Evolutionary conservation across 1,140 invertebrate genomes (phyloP).

Genomic region (Solenopsis fugax): DNA sequence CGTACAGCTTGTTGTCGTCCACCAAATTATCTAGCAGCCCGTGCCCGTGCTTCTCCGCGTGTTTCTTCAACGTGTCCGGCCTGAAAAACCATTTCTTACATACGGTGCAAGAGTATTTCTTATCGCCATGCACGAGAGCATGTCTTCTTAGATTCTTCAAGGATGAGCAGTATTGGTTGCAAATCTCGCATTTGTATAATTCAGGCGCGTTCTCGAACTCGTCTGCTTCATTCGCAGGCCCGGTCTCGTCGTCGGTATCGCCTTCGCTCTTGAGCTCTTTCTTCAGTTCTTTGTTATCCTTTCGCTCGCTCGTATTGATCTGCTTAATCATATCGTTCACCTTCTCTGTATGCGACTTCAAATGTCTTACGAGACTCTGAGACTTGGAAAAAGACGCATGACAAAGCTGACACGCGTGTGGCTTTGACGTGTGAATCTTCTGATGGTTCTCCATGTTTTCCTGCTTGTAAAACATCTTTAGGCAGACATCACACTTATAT

Average conservation of each 20-base stretch:
- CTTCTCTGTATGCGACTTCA: constrained; percentile 80
- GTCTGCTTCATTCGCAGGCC: constrained; percentile 73
- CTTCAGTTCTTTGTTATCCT: constrained; percentile 65
- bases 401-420: constrained; percentile 81
- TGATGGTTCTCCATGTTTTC: constrained; percentile 83
- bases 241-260: constrained; percentile 79
- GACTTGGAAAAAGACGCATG: constrained; percentile 80
- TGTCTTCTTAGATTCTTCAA: constrained; percentile 84
- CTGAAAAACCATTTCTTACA: constrained; percentile 86
- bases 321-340: constrained; percentile 76
- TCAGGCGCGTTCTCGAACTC: constrained; percentile 82
- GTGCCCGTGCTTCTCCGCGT: constrained; percentile 82
- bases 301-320: constrained; percentile 71
- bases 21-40: constrained; percentile 82
- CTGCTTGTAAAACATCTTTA: constrained; percentile 82
- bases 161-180: constrained; percentile 84
- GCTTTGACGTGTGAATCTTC: constrained; percentile 80
- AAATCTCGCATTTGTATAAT: constrained; percentile 84
- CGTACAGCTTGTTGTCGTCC: constrained; percentile 81
- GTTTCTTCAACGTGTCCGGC: constrained; percentile 85
- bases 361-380: constrained; percentile 78
- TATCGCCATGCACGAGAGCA: constrained; percentile 83
- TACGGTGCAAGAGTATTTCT: constrained; percentile 85
- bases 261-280: constrained; percentile 73
- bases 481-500: constrained; percentile 81